These are phyloP conservation scores for Anadara kagoshimensis DNA, from an alignment of 1,140 invertebrate genomes.

Conservation along the genomic window DNA sequence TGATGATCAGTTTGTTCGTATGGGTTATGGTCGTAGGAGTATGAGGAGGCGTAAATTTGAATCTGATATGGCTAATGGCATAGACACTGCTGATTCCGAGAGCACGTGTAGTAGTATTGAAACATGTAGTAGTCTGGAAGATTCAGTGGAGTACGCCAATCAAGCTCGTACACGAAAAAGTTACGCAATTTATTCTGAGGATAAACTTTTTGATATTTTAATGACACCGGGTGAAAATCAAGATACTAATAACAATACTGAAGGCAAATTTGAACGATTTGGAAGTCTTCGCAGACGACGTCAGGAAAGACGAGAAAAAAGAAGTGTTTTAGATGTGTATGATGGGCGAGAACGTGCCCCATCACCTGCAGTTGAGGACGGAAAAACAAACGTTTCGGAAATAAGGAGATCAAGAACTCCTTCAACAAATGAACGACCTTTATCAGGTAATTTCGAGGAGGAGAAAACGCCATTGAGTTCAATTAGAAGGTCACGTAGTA, in stretches of 20 bases:
- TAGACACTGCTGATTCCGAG: constrained; percentile 42
- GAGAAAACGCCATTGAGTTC: constrained; percentile 1
- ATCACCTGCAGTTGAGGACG: constrained; percentile 52
- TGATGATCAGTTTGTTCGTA: constrained; percentile 51
- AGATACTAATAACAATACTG: constrained; percentile 36
- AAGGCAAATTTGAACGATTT: constrained; percentile 55
- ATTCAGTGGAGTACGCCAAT: constrained; percentile 21
- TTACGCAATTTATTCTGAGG: constrained; percentile 39
- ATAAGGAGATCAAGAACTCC: constrained; percentile 26
- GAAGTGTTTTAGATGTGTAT: constrained; percentile 44
- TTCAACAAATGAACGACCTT: constrained; percentile 34
- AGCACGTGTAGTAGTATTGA: constrained; percentile 51
- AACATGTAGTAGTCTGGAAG: constrained; percentile 49
- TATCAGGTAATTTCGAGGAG: constrained; percentile 38
- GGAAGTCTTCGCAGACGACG: constrained; percentile 57
- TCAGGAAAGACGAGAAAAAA: constrained; percentile 47
- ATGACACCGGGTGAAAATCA: constrained; percentile 29
- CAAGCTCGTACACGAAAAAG: constrained; percentile 28
- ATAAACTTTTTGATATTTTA: constrained; percentile 60
- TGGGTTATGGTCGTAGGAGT: constrained; percentile 54
- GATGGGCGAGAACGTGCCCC: constrained; percentile 60
- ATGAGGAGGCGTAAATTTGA: constrained; percentile 46
- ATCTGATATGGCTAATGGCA: neutral
- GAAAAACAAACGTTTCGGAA: neutral
- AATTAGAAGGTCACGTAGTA: constrained; percentile 53